Evolutionary conservation across 2,888 invertebrate species (phyloP).

Genomic region (Cinara cedri): DNA sequence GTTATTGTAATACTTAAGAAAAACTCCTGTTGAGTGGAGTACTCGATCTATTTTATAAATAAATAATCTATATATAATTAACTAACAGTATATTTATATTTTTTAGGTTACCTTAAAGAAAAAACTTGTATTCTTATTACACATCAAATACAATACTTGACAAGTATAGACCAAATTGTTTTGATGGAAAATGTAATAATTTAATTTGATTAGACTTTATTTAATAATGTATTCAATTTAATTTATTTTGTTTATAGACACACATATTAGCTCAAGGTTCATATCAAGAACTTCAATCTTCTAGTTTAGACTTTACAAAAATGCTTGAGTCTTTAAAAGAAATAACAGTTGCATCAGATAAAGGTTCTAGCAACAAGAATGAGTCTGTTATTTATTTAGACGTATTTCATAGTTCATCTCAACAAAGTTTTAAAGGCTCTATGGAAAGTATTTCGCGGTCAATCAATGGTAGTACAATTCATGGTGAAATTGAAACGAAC

Average conservation of each 20-base stretch:
- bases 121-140: slow-evolving; percentile 80
- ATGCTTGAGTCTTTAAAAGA: slow-evolving; percentile 68
- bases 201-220: slow-evolving; percentile 55
- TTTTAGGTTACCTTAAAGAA: slow-evolving; percentile 67
- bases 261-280: slow-evolving; percentile 66
- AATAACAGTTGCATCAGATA: slow-evolving; percentile 63
- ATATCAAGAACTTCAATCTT: slow-evolving; percentile 74
- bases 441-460: slow-evolving; percentile 60
- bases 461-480: slow-evolving; percentile 58
- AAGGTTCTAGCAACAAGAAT: slow-evolving; percentile 50
- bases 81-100: slow-evolving; percentile 60
- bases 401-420: slow-evolving; percentile 7
- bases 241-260: slow-evolving; percentile 61
- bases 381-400: slow-evolving; percentile 47
- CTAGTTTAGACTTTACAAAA: slow-evolving; percentile 79
- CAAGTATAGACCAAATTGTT: slow-evolving; percentile 69
- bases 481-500: slow-evolving; percentile 21
- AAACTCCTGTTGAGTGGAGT: too few relatives aligned
- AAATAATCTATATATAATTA: too few relatives aligned
- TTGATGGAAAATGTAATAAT: slow-evolving; percentile 66
- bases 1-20: too few relatives aligned
- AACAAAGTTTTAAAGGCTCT: slow-evolving; percentile 56
- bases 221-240: too few relatives aligned
- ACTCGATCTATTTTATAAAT: too few relatives aligned
- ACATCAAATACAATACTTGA: slow-evolving; percentile 82